Conservation (phyloP, 2,888 invertebrate species). For the Pogonocherus hispidulus region DNA sequence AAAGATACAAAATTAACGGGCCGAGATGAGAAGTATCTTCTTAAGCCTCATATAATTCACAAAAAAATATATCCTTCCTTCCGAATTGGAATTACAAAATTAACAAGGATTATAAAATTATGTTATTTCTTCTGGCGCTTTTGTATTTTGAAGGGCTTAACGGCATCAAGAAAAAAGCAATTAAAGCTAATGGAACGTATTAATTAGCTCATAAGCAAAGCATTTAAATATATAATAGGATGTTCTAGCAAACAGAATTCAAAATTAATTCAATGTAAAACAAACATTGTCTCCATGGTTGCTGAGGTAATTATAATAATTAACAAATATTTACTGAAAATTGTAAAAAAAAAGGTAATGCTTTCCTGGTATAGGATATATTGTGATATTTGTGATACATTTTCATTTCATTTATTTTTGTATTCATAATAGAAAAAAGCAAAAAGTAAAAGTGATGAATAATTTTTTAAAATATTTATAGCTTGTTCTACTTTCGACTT, state of each 20-base stretch:
- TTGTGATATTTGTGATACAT: no score
- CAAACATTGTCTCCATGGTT: neutral
- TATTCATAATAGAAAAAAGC: no score
- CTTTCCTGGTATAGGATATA: no score
- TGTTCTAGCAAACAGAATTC: slow-evolving; percentile 3
- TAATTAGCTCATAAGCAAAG: slow-evolving; percentile 7
- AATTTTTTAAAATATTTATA: no score
- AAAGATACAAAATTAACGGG: slow-evolving; percentile 18
- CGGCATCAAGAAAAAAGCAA: slow-evolving; percentile 20
- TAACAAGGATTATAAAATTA: slow-evolving; percentile 54
- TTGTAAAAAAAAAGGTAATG: no score
- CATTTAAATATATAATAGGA: slow-evolving; percentile 9
- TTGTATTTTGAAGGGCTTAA: slow-evolving; percentile 44
- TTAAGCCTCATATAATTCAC: slow-evolving; percentile 51
- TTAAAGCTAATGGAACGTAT: slow-evolving; percentile 12
- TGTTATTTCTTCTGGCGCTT: slow-evolving; percentile 38
- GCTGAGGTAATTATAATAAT: slow-evolving; percentile 4
- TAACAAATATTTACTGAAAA: neutral
- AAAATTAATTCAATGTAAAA: neutral
- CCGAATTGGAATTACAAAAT: slow-evolving; percentile 52
- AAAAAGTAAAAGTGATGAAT: no score
- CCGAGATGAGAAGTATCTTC: slow-evolving; percentile 44
- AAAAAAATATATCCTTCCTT: slow-evolving; percentile 50
- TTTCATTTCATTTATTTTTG: no score
- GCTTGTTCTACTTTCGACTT: no score